Percentiles rank a stretch among this genome's conserved stretches.
Evolutionary conservation across 2,888 invertebrate species (phyloP).

Genomic region (Harpalus rubripes): DNA sequence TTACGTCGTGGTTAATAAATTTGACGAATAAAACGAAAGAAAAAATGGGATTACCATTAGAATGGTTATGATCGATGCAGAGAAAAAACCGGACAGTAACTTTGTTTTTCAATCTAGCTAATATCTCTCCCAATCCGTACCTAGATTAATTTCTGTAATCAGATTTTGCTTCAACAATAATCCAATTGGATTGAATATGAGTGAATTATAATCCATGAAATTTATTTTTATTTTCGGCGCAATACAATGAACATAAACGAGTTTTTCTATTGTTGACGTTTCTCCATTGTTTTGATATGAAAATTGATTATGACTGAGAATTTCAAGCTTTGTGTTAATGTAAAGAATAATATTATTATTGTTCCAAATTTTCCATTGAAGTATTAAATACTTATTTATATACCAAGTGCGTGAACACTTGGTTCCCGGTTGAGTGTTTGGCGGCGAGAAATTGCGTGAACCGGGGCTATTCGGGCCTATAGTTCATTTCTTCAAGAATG

Average conservation of each 20-base stretch:
- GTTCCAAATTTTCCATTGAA: too few species aligned
- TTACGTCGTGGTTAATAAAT: conserved; percentile 26
- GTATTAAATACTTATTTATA: too few species aligned
- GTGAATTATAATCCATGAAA: conserved; percentile 20
- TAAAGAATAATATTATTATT: too few species aligned
- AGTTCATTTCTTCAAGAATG: too few species aligned
- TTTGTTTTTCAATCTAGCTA: conserved; percentile 29
- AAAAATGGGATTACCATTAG: background rate
- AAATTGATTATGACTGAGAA: too few species aligned
- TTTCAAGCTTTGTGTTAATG: too few species aligned
- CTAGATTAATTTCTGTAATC: conserved; percentile 29
- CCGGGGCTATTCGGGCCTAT: too few species aligned
- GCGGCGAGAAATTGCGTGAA: too few species aligned
- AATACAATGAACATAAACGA: background rate
- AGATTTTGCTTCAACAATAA: conserved; percentile 21
- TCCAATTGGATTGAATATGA: conserved; percentile 14
- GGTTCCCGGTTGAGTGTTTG: too few species aligned
- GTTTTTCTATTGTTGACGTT: conserved; percentile 27
- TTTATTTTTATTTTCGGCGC: conserved; percentile 7
- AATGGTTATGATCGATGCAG: conserved; percentile 2
- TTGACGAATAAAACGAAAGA: background rate
- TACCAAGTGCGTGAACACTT: too few species aligned
- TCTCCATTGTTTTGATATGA: background rate
- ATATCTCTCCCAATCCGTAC: conserved; percentile 18
- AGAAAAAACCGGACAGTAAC: conserved; percentile 10